Conservation (phyloP, 2,888 invertebrate species). For the Odontothrips loti region DNA sequence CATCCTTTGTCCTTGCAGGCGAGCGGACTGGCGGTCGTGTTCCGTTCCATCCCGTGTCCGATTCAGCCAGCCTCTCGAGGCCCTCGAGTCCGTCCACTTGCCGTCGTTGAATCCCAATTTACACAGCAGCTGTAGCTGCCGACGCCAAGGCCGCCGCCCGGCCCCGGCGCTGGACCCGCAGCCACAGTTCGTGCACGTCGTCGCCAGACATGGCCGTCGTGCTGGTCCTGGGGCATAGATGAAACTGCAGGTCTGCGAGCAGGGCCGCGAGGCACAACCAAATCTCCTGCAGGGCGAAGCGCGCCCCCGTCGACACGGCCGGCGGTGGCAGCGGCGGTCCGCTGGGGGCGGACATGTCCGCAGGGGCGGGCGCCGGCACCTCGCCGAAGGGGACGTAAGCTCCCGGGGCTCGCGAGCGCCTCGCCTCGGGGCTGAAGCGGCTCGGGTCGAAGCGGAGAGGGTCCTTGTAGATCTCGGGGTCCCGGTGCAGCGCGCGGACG, state of each 20-base stretch:
- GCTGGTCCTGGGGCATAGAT: neutral
- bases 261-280: neutral
- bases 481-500: neutral
- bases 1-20: no score
- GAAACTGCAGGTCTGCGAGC: neutral
- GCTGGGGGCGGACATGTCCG: neutral
- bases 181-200: neutral
- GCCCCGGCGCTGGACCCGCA: neutral
- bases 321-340: neutral
- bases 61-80: no score
- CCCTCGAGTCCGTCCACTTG: no score
- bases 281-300: conserved; percentile 15
- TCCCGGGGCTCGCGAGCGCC: neutral
- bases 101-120: no score
- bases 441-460: neutral
- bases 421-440: neutral
- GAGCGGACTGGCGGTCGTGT: no score
- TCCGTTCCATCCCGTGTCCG: no score
- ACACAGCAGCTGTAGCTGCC: no score
- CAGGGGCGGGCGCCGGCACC: neutral
- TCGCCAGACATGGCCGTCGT: neutral
- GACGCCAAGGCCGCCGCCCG: neutral
- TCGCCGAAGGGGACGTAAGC: conserved; percentile 7
- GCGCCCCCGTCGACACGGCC: neutral
- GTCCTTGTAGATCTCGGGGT: neutral